Evolutionary conservation across 2,888 invertebrate species (phyloP).

Genomic region (Sicus ferrugineus): DNA sequence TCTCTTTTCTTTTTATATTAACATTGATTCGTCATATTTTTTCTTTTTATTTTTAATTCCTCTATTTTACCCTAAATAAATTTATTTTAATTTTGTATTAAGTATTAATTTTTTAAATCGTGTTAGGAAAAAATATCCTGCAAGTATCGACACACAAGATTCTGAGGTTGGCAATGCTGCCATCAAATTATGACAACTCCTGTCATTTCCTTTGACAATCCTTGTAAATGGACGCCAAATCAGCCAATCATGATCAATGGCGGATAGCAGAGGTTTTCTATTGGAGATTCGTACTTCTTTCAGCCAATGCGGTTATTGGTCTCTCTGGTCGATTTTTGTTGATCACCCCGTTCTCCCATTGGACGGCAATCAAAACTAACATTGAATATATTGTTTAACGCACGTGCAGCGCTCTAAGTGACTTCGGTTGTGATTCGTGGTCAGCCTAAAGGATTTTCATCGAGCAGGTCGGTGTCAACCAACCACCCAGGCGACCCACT

Average conservation of each 20-base stretch:
- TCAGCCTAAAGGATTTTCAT: constrained; percentile 25
- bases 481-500: background rate
- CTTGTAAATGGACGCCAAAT: constrained; percentile 51
- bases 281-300: constrained; percentile 48
- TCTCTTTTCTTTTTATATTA: too few species aligned
- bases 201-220: constrained; percentile 40
- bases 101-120: too few species aligned
- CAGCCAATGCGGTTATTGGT: constrained; percentile 43
- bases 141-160: too few species aligned
- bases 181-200: constrained; percentile 39
- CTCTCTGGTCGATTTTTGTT: constrained; percentile 48
- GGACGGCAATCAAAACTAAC: constrained; percentile 45
- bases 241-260: constrained; percentile 54
- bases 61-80: too few species aligned
- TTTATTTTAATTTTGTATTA: too few species aligned
- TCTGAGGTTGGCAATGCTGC: constrained; percentile 31
- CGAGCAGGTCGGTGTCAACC: background rate
- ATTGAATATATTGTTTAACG: constrained; percentile 40
- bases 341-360: constrained; percentile 49
- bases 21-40: too few species aligned
- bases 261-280: constrained; percentile 51
- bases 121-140: too few species aligned
- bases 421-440: constrained; percentile 24
- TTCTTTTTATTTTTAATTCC: too few species aligned
- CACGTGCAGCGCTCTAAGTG: constrained; percentile 28